Conservation (phyloP, 2,113 vertebrate species). For the Corythornis cristatus region DNA sequence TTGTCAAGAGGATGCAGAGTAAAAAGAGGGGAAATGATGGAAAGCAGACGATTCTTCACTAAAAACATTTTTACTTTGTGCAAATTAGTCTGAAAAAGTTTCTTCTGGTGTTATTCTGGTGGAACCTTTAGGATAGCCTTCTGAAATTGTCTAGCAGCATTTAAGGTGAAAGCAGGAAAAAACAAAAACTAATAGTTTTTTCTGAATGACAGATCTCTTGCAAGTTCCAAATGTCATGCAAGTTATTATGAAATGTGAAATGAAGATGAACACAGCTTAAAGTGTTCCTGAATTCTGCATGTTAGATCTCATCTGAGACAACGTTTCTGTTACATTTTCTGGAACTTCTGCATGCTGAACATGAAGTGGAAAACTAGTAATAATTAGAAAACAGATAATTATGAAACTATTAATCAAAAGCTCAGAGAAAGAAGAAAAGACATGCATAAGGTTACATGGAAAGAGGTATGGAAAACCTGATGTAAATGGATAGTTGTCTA, state of each 20-base stretch:
- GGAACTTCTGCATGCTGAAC: not conserved
- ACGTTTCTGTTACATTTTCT: not conserved
- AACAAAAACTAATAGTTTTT: not conserved
- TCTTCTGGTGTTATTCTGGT: not conserved
- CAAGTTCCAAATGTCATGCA: not conserved
- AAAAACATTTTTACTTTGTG: not conserved
- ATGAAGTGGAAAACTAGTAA: not conserved
- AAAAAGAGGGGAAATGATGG: conserved; percentile 26
- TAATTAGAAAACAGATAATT: not conserved
- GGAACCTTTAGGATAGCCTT: not conserved
- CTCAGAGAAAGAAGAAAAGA: not conserved
- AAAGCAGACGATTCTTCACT: not conserved
- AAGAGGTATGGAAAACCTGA: not conserved
- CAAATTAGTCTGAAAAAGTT: not conserved
- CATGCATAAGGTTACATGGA: not conserved
- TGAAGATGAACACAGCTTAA: not conserved
- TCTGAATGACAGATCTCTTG: not conserved
- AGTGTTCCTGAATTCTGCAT: not conserved
- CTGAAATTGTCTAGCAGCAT: not conserved
- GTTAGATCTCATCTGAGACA: not conserved
- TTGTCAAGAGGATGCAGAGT: not conserved
- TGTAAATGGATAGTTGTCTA: not conserved
- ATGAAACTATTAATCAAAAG: not conserved
- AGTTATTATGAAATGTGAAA: not conserved
- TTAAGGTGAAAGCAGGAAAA: not conserved